Percentiles rank a stretch among this genome's conserved stretches.
phyloP scores from a whole-genome alignment of 92 coral and sea anemone species.

The Epizoanthus scotinus region DNA sequence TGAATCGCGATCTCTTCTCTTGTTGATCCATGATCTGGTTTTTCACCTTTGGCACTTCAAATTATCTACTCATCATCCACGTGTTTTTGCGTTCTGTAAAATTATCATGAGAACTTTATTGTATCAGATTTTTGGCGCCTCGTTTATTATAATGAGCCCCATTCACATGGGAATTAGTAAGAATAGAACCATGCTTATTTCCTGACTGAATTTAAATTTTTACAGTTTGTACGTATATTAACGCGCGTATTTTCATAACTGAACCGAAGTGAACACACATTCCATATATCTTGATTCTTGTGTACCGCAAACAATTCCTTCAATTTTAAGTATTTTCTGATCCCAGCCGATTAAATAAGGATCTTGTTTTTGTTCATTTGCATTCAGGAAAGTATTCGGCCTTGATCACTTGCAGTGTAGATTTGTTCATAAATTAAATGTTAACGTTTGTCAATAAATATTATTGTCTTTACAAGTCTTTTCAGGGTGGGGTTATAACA shows the following conservation, averaged over 20 bases:
- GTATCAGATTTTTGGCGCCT: slow-evolving; percentile 27
- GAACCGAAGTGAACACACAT: too few relatives aligned
- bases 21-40: neutral
- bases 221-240: neutral
- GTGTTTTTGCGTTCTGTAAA: slow-evolving; percentile 13
- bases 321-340: too few relatives aligned
- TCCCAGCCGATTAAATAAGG: neutral
- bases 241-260: neutral
- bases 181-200: neutral
- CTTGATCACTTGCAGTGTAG: neutral
- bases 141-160: slow-evolving; percentile 18
- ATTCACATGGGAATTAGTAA: slow-evolving; percentile 32
- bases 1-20: neutral
- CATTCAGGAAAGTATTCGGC: slow-evolving; percentile 32
- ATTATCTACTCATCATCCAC: slow-evolving; percentile 12
- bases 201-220: slow-evolving; percentile 19
- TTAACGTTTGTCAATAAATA: slow-evolving; percentile 20
- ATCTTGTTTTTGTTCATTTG: neutral
- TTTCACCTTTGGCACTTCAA: neutral
- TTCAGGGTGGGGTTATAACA: slow-evolving; percentile 34
- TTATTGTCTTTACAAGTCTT: slow-evolving; percentile 22
- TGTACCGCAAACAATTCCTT: too few relatives aligned
- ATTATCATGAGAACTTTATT: slow-evolving; percentile 34
- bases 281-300: too few relatives aligned
- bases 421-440: slow-evolving; percentile 26